A percentile compares a stretch with the other conserved stretches of the same genome.
phyloP scores from a whole-genome alignment of 2,113 vertebrate species.

The Hymenochirus boettgeri region DNA sequence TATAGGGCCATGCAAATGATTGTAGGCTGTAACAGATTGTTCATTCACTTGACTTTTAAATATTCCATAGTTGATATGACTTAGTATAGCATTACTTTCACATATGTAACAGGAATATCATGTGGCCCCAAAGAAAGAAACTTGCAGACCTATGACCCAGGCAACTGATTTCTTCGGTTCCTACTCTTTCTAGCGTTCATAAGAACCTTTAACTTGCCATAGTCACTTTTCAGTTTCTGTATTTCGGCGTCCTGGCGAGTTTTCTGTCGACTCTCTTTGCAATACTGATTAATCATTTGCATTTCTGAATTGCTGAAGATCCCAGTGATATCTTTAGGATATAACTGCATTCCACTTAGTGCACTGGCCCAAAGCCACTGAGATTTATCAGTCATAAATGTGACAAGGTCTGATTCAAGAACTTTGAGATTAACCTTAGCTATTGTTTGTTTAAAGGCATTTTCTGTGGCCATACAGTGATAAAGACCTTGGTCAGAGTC shows the following conservation, averaged over 20 bases:
- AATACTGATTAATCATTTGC: constrained; percentile 88
- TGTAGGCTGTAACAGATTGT: background rate
- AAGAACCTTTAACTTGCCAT: constrained; percentile 89
- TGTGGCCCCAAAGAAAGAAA: background rate
- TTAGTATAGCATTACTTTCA: constrained; percentile 5
- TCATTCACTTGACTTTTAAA: constrained; percentile 1
- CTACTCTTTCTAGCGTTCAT: constrained; percentile 90
- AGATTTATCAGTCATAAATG: constrained; percentile 76
- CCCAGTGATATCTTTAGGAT: constrained; percentile 80
- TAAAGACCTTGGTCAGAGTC: constrained; percentile 85
- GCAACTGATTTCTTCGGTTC: constrained; percentile 83
- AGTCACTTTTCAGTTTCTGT: constrained; percentile 77
- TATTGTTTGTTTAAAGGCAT: constrained; percentile 90
- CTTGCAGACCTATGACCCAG: constrained; percentile 63
- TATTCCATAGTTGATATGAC: background rate
- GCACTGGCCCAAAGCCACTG: constrained; percentile 81
- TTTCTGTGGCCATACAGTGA: constrained; percentile 91
- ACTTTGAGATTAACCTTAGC: constrained; percentile 90
- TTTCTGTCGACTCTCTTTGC: constrained; percentile 85
- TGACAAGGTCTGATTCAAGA: constrained; percentile 76
- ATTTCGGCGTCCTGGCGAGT: constrained; percentile 61
- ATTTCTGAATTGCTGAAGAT: constrained; percentile 83
- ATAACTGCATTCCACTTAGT: constrained; percentile 63
- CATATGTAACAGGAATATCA: constrained; percentile 11
- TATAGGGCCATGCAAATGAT: background rate